Evolutionary conservation across 2,797 vertebrate genomes (phyloP).

Genomic region (Smutsia gigantea): DNA sequence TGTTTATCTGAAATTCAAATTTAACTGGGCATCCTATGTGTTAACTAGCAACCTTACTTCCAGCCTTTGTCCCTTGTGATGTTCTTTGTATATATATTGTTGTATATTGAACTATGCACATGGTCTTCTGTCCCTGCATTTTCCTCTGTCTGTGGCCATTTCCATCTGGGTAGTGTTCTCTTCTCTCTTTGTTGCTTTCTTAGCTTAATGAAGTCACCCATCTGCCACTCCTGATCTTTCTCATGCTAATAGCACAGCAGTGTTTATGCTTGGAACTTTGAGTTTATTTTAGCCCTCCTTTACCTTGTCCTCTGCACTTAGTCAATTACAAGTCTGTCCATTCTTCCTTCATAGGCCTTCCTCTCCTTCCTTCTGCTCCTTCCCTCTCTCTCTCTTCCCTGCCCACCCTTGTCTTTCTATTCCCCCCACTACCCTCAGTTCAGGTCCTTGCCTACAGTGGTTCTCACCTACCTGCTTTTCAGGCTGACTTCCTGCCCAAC

Average conservation of each 20-base stretch:
- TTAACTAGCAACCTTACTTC: not conserved
- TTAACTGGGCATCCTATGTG: not conserved
- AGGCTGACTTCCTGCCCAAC: not conserved
- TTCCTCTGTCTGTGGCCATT: not conserved
- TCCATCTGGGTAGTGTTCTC: not conserved
- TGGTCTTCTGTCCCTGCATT: not conserved
- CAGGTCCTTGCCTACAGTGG: not conserved
- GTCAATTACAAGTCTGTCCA: not conserved
- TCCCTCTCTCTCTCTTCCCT: not conserved
- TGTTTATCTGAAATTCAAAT: conserved; percentile 33
- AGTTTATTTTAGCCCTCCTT: not conserved
- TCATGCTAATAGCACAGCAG: not conserved
- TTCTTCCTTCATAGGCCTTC: not conserved
- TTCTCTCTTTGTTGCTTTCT: not conserved
- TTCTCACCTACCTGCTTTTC: not conserved
- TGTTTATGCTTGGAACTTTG: not conserved
- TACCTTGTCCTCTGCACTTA: not conserved
- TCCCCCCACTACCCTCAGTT: not conserved
- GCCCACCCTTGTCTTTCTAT: too few species aligned
- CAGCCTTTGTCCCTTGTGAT: not conserved
- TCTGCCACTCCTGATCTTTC: not conserved
- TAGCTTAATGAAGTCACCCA: not conserved
- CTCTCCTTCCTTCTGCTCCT: not conserved
- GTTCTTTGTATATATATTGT: not conserved
- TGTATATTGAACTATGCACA: not conserved